Evolutionary conservation across 2,113 vertebrate species (phyloP), one percentile per base, ranked within the genome.

Genomic region (Gobiocypris rarus): DNA sequence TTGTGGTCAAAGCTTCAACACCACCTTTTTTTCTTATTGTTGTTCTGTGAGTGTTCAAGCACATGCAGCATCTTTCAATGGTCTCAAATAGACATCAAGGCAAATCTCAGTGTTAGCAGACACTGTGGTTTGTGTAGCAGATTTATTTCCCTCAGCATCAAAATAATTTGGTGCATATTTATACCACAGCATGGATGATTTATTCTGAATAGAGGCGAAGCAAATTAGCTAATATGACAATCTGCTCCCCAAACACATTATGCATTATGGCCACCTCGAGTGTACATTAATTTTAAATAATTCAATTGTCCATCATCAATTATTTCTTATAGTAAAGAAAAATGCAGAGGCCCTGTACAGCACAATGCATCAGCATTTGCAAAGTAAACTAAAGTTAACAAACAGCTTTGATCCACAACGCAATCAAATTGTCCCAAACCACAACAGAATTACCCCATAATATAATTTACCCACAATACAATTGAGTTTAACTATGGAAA

Each of bases 21-120:
- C 13, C 43, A 74, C 73, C 15, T 76, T 59, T 77, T 77, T 48
- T 70, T n/a, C 65, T 34, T 82, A 8, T 59, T 54, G 34, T 75
- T 81, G 43, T 59, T 67, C 28, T 54, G n/a, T 41, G 26, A 43
- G 41, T 54, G 34, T 65, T 77, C 52, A 28, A 82, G 59, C 26
- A 14, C 48, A 50, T 50, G 50, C 26, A 75, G 58, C 13, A 22
- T 48, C 54, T 85, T 41, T 79, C 22, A 82, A 19, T 45, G 74
- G 71, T 59, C 38, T 82, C 22, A 58, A 65, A 82, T 26, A 70
- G 17, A 70, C 65, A 82, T 82, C 80, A 82, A 82, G 80, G 80
- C 7, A 56, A 56, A 38, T 81, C 48, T 56, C 1, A n/a, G 26
- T 54, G 48, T 24, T 34, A 65, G 28, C 63, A 82, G 26, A 4